Base-by-base conservation (phyloP, 2,113 vertebrate genomes). In the Rhinolophus sinicus region DNA sequence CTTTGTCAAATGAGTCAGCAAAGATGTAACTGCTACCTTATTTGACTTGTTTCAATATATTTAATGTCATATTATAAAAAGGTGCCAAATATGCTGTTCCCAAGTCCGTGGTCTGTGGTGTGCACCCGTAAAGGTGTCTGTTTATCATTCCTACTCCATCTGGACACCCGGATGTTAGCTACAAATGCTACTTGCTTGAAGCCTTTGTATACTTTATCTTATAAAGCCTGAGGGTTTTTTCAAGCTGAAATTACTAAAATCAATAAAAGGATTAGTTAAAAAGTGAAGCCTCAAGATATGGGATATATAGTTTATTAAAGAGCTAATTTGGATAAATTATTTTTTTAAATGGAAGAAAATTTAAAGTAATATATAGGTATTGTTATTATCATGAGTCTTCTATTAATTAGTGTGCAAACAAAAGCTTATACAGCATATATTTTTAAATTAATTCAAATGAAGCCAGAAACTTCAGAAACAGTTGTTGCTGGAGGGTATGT, bases 231-330 rank as follows among this genome's bases (percentile, higher is more conserved):
- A 65, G 60, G n/a, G 5, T 1, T 76, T 44, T 82, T 35, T 28
- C 78, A 88, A 78, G 44, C 35, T 72, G 44, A 93, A 62, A 86
- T 85, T 69, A 56, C 92, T 86, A 89, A 97, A 88, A 40, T 81
- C 72, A 56, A 24, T 70, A 76, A n/a, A 85, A 85, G 38, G 26
- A 8, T n/a, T 56, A 54, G 28, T 62, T 87, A 73, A 87, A 82
- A 89, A 56, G 18, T 50, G 35, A 90, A 90, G 4, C 5, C 1
- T 87, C 47, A 78, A 35, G 70, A 85, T 72, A 12, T 19, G 38
- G 33, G n/a, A 67, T 65, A 40, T 50, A 58, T 10, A 67, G 30
- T 67, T 80, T 89, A 76, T 89, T 94, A 62, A 93, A 84, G 47
- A 95, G 44, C 67, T 73, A 80, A 88, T 35, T 85, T 76, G 75